Base-by-base conservation (phyloP, 1,140 invertebrate genomes). In the Drosophila willistoni region DNA sequence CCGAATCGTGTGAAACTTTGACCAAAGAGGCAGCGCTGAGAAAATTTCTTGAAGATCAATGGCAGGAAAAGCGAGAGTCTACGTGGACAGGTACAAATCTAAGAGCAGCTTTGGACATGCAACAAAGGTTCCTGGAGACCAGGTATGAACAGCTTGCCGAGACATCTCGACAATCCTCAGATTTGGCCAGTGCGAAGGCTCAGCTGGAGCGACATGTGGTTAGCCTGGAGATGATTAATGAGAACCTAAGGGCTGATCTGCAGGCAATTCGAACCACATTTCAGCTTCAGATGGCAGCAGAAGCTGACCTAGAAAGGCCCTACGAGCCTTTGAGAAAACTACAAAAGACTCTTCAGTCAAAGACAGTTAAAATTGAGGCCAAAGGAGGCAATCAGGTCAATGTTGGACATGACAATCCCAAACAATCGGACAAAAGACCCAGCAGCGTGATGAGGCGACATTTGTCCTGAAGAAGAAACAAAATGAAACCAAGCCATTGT, bases 171-270 rank as follows among this genome's bases (percentile, higher is more conserved):
- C 14, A 47, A 7, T 14, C 17, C 6, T 19, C 14, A n/a, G 17
- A 47, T 47, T 10, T 47, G 14, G 44, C 44, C 44, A 47, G n/a
- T 47, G 44, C 14, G 0, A 47, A 47, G 14, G 2, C 9, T 7
- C 4, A 47, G 44, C 7, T 47, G 2, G 17, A 47, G 44, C 14
- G 7, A 7, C 14, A 64, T 6, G 17, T 61, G 2, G 17, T n/a
- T 17, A 12, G 33, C 14, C 17, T 42, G 36, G 62, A 64, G 13
- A 51, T 47, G 4, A 66, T 73, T 1, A 83, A 83, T 17, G 72
- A 76, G 14, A 81, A 75, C 51, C 42, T 83, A 0, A 54, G 41
- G 12, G 33, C 14, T n/a, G 79, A 79, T 13, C 10, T 73, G 13
- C 33, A 29, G 5, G 7, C 22, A 1, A 25, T 33, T 1, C 7